Conservation (phyloP, 1,140 invertebrate species). For the Pseudomyrmex pallidus region DNA sequence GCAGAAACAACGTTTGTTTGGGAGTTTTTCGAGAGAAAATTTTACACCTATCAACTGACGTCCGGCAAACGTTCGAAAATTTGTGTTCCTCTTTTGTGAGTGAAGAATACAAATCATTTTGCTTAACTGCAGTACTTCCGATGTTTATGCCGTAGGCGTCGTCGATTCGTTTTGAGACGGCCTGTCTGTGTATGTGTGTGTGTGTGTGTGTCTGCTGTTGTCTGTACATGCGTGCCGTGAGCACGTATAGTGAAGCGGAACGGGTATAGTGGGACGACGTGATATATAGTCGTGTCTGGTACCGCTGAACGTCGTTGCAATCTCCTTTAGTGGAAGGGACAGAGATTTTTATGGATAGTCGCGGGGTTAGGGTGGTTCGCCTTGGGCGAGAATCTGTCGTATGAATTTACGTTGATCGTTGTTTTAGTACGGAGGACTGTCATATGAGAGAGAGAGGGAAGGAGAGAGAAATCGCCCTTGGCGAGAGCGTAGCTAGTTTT, state of each 20-base stretch:
- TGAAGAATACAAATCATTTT: conserved; percentile 40
- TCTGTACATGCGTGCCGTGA: conserved; percentile 46
- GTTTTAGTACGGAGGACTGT: conserved; percentile 34
- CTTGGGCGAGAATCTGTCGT: conserved; percentile 55
- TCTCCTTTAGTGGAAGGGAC: conserved; percentile 66
- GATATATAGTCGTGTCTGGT: conserved; percentile 65
- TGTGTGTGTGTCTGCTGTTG: conserved; percentile 24
- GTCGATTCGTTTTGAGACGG: conserved; percentile 46
- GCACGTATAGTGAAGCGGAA: conserved; percentile 51
- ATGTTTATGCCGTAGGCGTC: conserved; percentile 34
- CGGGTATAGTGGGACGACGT: conserved; percentile 54
- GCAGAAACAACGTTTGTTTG: no score
- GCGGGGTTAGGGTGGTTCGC: conserved; percentile 58
- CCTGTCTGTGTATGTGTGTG: conserved; percentile 53
- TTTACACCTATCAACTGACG: no score
- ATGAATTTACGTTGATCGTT: conserved; percentile 68
- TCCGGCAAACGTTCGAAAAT: conserved; percentile 14
- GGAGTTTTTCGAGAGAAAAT: no score
- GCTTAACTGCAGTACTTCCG: conserved; percentile 42
- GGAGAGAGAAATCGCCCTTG: not conserved
- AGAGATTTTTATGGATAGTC: conserved; percentile 63
- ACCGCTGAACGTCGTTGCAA: conserved; percentile 67
- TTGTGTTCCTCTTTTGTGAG: not conserved
- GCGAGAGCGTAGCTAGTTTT: conserved; percentile 36
- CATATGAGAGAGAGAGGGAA: no score